Percentiles rank a stretch among this genome's conserved stretches.
Evolutionary conservation across 2,797 vertebrate genomes (phyloP).

Genomic region (Ficedula albicollis): DNA sequence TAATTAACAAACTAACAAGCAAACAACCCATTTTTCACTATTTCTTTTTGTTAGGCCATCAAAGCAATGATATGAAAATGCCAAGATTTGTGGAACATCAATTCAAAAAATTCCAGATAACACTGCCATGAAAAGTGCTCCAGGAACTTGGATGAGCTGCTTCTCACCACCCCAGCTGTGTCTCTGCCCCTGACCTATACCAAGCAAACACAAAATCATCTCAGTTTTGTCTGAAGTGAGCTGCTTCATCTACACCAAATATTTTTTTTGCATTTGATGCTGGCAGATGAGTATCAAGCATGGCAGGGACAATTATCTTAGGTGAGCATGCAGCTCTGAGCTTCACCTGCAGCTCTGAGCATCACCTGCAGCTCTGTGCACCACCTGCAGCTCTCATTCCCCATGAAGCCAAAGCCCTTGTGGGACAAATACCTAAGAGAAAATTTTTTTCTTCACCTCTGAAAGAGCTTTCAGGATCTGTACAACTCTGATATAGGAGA

Average conservation of each 20-base stretch:
- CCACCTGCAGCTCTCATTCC: background rate
- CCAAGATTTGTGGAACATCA: background rate
- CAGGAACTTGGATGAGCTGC: background rate
- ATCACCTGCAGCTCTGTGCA: background rate
- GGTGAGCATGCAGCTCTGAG: background rate
- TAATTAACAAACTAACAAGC: too few species aligned
- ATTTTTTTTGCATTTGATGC: background rate
- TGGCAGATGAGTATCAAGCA: background rate
- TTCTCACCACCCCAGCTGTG: background rate
- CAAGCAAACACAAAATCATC: background rate
- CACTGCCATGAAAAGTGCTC: background rate
- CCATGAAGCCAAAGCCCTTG: background rate
- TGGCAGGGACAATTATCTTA: background rate
- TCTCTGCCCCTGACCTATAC: background rate
- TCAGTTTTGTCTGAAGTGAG: background rate
- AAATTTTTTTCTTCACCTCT: background rate
- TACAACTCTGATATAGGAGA: background rate
- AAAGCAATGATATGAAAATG: background rate
- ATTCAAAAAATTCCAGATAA: background rate
- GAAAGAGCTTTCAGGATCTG: background rate
- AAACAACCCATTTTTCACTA: accelerated
- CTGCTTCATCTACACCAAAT: background rate
- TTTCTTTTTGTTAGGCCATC: background rate
- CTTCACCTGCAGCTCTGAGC: too few species aligned
- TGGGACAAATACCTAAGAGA: background rate